Base-by-base conservation (phyloP, 2,888 invertebrate species). In the Drosophila pegasa region DNA sequence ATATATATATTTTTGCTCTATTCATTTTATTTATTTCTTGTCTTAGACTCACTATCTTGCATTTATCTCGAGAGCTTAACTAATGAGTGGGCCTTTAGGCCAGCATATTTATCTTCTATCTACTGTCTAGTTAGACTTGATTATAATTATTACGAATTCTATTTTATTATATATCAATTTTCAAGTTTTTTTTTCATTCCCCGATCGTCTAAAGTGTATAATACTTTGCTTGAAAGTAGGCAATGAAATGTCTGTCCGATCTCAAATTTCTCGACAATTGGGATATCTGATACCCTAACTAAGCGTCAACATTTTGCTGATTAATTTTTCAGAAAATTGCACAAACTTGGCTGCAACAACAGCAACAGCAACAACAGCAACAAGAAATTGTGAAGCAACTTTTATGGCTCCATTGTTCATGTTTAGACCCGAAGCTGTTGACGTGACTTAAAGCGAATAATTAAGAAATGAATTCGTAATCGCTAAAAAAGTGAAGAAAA, bases 251-350 rank as follows among this genome's bases (percentile, higher is more conserved):
- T 37, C 20, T 14, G 12, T 12, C 0, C 8, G 22, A 50, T 63
- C 64, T 75, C 69, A 45, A 56, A 69, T 75, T 73, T 52, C 74
- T 31, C 37, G 58, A 45, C 52, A 73, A 74, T 64, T 64, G 10
- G 33, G 69, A 52, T 50, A 73, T 69, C 56, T 41, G 75, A 74
- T 74, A 61, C 52, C 14, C 29, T 12, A 40, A 50, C 38, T 57
- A 78, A 78, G 78, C 68, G 78, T 20, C 41, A 69, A 51, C 75
- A 71, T 73, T 80, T 78, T 73, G 86, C 83, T 87, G 80, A 85
- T 85, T 78, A 64, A 81, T 78, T 82, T 78, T 67, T 38, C 9
- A 48, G 64, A 54, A 62, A 83, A 80, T 87, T 83, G 70, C 85
- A 66, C 71, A 87, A 71, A 16, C 14, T 59, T 50, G 38, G 31